Evolutionary conservation across 2,888 invertebrate genomes (phyloP), one percentile per base, ranked within the genome.

Genomic region (Elaeidobius kamerunicus): DNA sequence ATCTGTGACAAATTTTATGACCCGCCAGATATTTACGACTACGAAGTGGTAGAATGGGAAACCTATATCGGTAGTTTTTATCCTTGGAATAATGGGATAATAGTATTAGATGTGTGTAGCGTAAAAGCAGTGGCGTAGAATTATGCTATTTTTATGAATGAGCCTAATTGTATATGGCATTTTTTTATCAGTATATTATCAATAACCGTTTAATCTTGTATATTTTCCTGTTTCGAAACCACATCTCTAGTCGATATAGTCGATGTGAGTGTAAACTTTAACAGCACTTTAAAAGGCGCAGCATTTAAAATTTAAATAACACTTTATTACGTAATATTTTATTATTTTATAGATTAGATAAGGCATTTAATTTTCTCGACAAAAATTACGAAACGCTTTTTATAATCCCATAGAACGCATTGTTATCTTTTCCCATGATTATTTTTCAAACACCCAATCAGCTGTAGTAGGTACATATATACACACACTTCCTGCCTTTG

Each of bases 1-100:
- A 57, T 55, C 61, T 60, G 59, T 63, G 63, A 63, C 63, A 62
- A 63, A 63, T 63, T 63, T 60, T 61, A 63, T 59, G 53, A 52
- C 57, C n/a, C 44, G 52, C 61, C 50, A 50, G 56, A 45, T 63
- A 59, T 60, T 56, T 56, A 49, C 49, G n/a, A n/a, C n/a, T n/a
- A n/a, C n/a, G n/a, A n/a, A n/a, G 45, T 41, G 19, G 19, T 15
- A 48, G 60, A 59, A 56, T 56, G 58, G 36, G 53, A 57, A 53
- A 53, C 50, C 56, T 41, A 56, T 52, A 39, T n/a, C 23, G n/a
- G 30, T 30, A 16, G 14, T n/a, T 17, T 15, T 42, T 15, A 16
- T 38, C 18, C 42, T 15, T 15, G 43, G 38, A 48, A 43, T 44
- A 54, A 54, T 54, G 35, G 45, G 27, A 50, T 43, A 50, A 50